Base-by-base conservation (phyloP, 2,888 invertebrate genomes). In the Trisateles emortualis region DNA sequence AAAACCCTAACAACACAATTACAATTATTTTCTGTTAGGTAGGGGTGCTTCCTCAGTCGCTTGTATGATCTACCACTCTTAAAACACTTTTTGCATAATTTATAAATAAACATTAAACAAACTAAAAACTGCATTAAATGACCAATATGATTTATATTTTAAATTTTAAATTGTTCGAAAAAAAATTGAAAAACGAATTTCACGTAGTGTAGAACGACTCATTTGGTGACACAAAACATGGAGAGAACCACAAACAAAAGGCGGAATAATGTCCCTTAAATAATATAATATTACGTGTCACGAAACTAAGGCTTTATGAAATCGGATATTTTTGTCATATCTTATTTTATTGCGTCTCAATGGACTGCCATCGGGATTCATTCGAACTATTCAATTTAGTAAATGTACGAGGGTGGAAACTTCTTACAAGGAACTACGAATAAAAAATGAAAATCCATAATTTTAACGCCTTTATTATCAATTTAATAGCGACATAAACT, bases 291-390 rank as follows among this genome's bases (percentile, higher is more conserved):
- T 90, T 89, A 91, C 86, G 81, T 87, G 88, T 90, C 88, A 88
- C 84, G 88, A 87, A 89, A 89, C 87, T 86, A 88, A 88, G 88
- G 87, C 92, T 92, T 89, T 92, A 92, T 92, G 93, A 92, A 93
- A 93, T 86, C 86, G 72, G 93, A 93, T 93, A 93, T 90, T 92
- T 92, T 92, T 93, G 93, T 93, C 93, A 93, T 93, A 93, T 92
- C 90, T 88, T 83, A 84, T 87, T 91, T 91, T 92, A 89, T 90
- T 86, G 84, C 86, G 81, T 75, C 76, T 90, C 88, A 87, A 88
- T 87, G 83, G 87, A 84, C 83, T 77, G 76, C 74, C 75, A 76
- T 75, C 77, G 72, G 76, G 66, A 72, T 73, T 78, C 77, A 74
- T 79, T 73, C 76, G 79, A 77, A 78, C 83, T 72, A 86, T 88